Base-by-base conservation (phyloP, 1,140 invertebrate species). In the Saccostrea cuccullata region DNA sequence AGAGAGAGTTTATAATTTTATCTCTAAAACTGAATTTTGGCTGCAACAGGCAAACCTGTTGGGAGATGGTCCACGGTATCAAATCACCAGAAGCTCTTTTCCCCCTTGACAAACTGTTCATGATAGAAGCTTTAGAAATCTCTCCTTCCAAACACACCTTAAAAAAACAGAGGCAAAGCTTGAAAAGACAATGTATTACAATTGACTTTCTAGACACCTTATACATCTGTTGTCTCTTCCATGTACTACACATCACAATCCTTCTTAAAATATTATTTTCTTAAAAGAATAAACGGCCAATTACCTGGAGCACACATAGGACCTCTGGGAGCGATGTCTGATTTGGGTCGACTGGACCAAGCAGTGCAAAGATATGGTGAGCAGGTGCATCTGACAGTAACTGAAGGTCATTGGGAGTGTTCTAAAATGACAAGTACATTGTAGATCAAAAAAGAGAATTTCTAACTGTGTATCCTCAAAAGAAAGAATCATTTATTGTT, bases 341-440 rank as follows among this genome's bases (percentile, higher is more conserved):
- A 89, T 97, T 97, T 88, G 96, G 96, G 55, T 97, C 96, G 1
- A 97, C 96, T 0, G 99, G 98, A 0, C 98, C 98, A 83, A 99
- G 95, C 20, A 99, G 95, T 93, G 98, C 99, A 96, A 99, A 99
- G 26, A 99, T 94, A 95, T 99, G 98, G 96, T 99, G 99, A 6
- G 98, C 98, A 0, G 99, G 99, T 13, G 99, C 99, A 96, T 99
- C 99, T 15, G 98, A 99, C 95, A 99, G 96, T 96, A 99, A 97
- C 96, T 99, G 99, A 13, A 99, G 95, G 96, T 99, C 99, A 96
- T 99, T 99, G 0, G 99, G 99, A 87, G 97, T 98, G 95, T 99
- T 99, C 96, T 98, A 95, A 58, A 95, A 95, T n/a, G 90, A 13
- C 47, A 3, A 84, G 30, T 36, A 36, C 30, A 36, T 36, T 36